phyloP scores from a whole-genome alignment of 1,140 invertebrate species.

The Onthophagus taurus region DNA sequence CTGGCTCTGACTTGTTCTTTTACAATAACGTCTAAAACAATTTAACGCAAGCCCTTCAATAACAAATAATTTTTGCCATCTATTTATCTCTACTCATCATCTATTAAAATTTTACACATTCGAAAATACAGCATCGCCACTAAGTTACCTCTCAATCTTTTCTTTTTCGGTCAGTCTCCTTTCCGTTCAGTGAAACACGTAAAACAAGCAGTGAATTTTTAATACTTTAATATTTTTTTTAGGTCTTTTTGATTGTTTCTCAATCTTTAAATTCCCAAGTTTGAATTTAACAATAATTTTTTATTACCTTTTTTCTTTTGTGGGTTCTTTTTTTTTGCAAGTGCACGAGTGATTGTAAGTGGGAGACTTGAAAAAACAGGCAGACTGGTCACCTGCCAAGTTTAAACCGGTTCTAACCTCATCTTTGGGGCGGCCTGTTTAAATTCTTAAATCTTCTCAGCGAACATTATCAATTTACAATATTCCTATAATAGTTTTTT shows the following conservation, averaged over 20 bases:
- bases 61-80: not conserved
- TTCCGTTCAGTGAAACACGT: too few relatives aligned
- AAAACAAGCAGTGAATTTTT: not conserved
- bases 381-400: conserved; percentile 15
- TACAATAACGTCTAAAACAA: not conserved
- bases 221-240: not conserved
- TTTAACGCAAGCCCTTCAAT: not conserved
- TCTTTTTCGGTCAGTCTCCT: too few relatives aligned
- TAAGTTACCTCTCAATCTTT: too few relatives aligned
- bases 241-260: conserved; percentile 2
- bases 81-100: too few relatives aligned
- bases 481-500: too few relatives aligned
- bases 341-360: not conserved
- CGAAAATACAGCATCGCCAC: too few relatives aligned
- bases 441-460: conserved; percentile 8
- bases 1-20: not conserved
- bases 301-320: conserved; percentile 6
- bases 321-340: conserved; percentile 6
- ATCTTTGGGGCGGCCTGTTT: not conserved
- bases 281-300: not conserved
- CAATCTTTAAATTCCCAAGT: not conserved
- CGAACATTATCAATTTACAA: conserved; percentile 12
- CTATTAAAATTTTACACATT: too few relatives aligned
- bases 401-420: conserved; percentile 7
- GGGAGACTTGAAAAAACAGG: conserved; percentile 11